Base-by-base conservation (phyloP, 2,113 vertebrate genomes). In the Trogon surrucura region DNA sequence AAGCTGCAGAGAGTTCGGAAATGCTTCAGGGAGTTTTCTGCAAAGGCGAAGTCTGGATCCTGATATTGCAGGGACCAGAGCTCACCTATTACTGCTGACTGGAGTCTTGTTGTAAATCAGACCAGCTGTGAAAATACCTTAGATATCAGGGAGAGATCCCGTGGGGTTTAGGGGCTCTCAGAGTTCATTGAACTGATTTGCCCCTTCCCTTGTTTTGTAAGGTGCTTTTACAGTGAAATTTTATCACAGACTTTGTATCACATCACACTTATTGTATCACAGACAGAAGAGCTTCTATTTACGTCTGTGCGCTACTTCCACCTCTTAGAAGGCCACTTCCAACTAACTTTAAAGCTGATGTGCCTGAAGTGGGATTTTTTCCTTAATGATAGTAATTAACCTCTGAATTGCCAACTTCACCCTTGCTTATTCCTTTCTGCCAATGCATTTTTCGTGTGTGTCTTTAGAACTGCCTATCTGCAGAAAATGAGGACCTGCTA, bases 271-370 rank as follows among this genome's bases (percentile, higher is more conserved):
- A 17, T 27, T 91, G 5, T 95, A 95, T 93, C 89, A 90, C 56
- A 72, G 38, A n/a, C 73, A 92, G 75, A 74, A 96, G 81, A 85
- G 91, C 69, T 92, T 88, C 96, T 97, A 92, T 95, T 96, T 95
- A 56, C 90, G 85, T 56, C 79, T 88, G 9, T 38, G 36, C 3
- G 3, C 75, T 91, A 61, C 75, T 96, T 94, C 95, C 75, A 89
- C 65, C 65, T 96, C 92, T 92, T 45, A 77, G 66, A 87, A 50
- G 16, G 57, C 38, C n/a, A 77, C 88, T 92, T 96, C 61, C 69
- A 92, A 8, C 41, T 34, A 75, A 57, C 81, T 89, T 95, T 87
- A 92, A 74, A 62, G 61, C 45, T 74, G 67, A 66, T 80, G 86
- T 96, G 80, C 36, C 41, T 80, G 45, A 78, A 93, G 92, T 47